A percentile compares a stretch with the other conserved stretches of the same genome.
These are phyloP conservation scores for Silurus meridionalis DNA, from an alignment of 2,113 vertebrate genomes.

Conservation along the genomic window DNA sequence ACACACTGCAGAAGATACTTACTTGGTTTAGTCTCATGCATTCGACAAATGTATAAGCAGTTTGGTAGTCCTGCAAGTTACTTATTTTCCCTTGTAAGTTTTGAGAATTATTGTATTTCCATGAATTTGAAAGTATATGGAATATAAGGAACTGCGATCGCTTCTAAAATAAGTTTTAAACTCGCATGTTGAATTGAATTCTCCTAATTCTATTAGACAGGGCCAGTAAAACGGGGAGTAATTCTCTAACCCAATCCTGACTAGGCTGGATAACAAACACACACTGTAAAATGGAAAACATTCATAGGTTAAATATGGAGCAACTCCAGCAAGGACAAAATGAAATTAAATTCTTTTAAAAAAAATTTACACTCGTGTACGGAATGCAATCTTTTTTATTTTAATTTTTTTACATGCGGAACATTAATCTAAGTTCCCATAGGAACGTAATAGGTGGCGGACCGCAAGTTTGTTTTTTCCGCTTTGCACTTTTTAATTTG, in stretches of 20 bases:
- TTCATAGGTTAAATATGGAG: neutral
- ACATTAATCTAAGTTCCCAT: no score
- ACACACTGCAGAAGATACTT: neutral
- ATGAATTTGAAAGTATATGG: neutral
- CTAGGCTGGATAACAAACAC: neutral
- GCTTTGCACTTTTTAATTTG: no score
- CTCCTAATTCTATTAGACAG: neutral
- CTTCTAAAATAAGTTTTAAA: neutral
- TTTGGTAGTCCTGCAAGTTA: neutral
- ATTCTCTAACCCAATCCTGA: neutral
- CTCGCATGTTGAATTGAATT: neutral
- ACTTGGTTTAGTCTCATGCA: neutral
- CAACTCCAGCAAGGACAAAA: neutral
- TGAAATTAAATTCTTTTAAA: no score
- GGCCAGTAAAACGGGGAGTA: neutral
- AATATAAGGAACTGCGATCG: neutral
- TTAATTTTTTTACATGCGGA: neutral
- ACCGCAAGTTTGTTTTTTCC: no score
- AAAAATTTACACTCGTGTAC: no score
- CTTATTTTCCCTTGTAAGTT: neutral
- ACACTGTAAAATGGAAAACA: neutral
- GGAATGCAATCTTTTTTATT: no score
- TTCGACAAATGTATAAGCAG: neutral
- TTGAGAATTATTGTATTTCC: neutral
- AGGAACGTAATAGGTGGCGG: no score